Base-by-base conservation (phyloP, 2,113 vertebrate species). In the Sinocyclocheilus anophthalmus region DNA sequence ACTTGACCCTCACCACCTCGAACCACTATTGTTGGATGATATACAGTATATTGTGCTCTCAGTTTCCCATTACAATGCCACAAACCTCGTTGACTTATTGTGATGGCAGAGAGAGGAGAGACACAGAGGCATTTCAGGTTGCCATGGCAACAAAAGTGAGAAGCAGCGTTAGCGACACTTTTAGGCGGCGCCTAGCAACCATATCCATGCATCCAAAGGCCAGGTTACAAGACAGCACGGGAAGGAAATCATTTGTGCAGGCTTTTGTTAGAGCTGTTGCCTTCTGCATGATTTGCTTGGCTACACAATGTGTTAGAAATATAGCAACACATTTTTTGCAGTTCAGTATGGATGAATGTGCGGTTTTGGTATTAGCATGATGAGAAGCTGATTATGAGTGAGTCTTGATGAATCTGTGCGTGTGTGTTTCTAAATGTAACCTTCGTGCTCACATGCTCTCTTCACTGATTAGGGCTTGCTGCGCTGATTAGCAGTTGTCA, bases 161-260 rank as follows among this genome's bases (percentile, higher is more conserved):
- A 85, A 83, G 88, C 85, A 83, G 63, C 69, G 33, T 83, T 87
- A 83, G 86, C 78, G 77, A 79, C 83, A 87, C 83, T 82, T 89
- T 89, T 83, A 85, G 88, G 83, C 53, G 70, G 85, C 55, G 83
- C 88, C 88, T 89, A 88, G 89, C 89, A 90, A 90, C 89, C 67
- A 65, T 88, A 80, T 85, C 85, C 75, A 76, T 87, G 83, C 65
- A 78, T 88, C 78, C 81, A 85, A 82, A 78, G 78, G 85, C 83
- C 87, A 85, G 78, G 83, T 87, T 88, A 88, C 88, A 85, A 88
- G 82, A 84, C 87, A 78, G 79, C 87, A 87, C 13, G 5, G 55
- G 24, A 39, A 73, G 33, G 20, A 85, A 87, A 82, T 67, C 26
- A 76, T 42, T 72, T 65, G 85, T 22, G 85, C 53, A 30, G 50